These are phyloP conservation scores for Pemphigus obesinymphae DNA, from an alignment of 1,140 invertebrate species.

Conservation along the genomic window DNA sequence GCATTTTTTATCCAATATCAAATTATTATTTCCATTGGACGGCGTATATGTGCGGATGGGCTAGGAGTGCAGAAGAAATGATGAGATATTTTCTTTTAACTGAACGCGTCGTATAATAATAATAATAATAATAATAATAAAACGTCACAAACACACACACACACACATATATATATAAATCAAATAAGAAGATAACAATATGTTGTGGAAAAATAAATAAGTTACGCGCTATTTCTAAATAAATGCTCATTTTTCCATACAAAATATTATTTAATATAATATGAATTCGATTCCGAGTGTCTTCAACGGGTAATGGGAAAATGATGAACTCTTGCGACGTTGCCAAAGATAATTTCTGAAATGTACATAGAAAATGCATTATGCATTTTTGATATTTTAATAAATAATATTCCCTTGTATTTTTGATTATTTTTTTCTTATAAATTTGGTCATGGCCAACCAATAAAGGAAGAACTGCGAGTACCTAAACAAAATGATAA, in stretches of 20 bases:
- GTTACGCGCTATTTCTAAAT: not conserved
- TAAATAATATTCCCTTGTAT: not conserved
- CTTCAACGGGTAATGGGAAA: slow-evolving; percentile 13
- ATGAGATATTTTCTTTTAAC: slow-evolving; percentile 7
- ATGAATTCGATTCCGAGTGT: slow-evolving; percentile 19
- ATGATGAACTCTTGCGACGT: not conserved
- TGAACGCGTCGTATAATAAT: slow-evolving; percentile 9
- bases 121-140: no score
- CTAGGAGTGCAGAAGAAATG: not conserved
- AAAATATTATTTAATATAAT: slow-evolving; percentile 16
- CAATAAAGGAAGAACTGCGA: no score
- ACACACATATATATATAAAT: no score
- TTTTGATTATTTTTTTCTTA: no score
- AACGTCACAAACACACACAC: no score
- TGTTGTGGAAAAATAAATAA: not conserved
- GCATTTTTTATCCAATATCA: slow-evolving; percentile 18
- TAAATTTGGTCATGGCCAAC: no score
- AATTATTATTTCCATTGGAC: slow-evolving; percentile 3
- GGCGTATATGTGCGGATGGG: not conserved
- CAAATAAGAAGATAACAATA: slow-evolving; percentile 16
- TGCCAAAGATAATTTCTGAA: not conserved
- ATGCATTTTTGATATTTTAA: slow-evolving; percentile 20
- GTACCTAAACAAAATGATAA: no score
- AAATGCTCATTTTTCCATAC: not conserved
- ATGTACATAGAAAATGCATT: slow-evolving; percentile 12